Base-by-base conservation (phyloP, 2,888 invertebrate species). In the Cerceris rybyensis region DNA sequence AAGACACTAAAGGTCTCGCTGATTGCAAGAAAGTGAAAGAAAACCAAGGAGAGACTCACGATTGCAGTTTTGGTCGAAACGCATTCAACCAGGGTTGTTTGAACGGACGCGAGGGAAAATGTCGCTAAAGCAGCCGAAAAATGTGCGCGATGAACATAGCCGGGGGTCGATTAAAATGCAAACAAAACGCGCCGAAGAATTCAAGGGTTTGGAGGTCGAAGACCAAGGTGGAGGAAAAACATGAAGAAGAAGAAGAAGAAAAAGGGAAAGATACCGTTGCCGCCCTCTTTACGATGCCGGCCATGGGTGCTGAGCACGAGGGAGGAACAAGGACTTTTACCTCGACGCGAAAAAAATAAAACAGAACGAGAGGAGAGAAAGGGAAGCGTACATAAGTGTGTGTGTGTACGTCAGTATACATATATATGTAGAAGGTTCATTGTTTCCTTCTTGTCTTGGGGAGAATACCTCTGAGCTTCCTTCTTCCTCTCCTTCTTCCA, bases 161-260 rank as follows among this genome's bases (percentile, higher is more conserved):
- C 78, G 52, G 67, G 67, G 82, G 67, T 82, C 85, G 85, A 85
- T 85, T 86, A 82, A 80, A 85, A 86, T 75, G 76, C 81, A 82
- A 84, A 84, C 78, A 83, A 79, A 84, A 81, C 69, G 68, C 42
- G n/a, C 28, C 6, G 70, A 46, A 50, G 28, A 54, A 66, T 64
- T 58, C 55, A 46, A 72, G 65, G 77, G 59, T 39, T 61, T 41
- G 39, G 11, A 49, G 60, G 11, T 54, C 42, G 42, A 67, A 50
- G 66, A 68, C 54, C 46, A 55, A 66, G 42, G 52, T n/a, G 42
- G 63, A 64, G 41, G 52, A 13, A 54, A 41, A 49, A 46, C 7
- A 54, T 28, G 17, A 49, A 43, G 66, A 57, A 43, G 5, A 52
- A n/a, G 52, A 13, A 7, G 14, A 52, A 52, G n/a, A 50, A 52